phyloP scores from a whole-genome alignment of 1,140 invertebrate genomes.

The Bombus soroeensis region DNA sequence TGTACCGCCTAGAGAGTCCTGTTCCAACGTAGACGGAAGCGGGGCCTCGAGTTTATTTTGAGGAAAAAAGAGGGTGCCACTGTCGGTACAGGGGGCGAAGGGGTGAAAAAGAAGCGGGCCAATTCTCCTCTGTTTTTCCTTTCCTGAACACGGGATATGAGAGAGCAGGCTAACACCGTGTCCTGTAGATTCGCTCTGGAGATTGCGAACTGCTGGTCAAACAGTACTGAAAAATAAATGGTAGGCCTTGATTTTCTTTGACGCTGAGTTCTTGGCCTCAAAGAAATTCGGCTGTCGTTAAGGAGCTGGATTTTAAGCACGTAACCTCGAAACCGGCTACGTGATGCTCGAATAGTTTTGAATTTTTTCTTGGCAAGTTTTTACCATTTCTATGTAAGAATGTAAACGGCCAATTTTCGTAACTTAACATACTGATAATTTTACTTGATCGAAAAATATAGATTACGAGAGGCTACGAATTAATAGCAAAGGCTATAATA shows the following conservation, averaged over 20 bases:
- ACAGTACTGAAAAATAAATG: constrained; percentile 58
- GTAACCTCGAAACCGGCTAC: background rate
- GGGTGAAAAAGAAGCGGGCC: constrained; percentile 51
- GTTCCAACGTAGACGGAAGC: constrained; percentile 67
- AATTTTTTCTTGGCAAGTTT: background rate
- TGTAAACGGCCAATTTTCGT: no score
- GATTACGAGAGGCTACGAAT: no score
- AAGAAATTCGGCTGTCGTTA: constrained; percentile 27
- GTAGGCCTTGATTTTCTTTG: constrained; percentile 47
- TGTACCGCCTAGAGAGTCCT: constrained; percentile 61
- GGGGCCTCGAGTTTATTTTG: constrained; percentile 70
- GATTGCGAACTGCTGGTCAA: constrained; percentile 61
- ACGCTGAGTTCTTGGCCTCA: background rate
- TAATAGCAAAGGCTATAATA: no score
- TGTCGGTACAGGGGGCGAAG: background rate
- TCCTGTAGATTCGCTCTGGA: constrained; percentile 50
- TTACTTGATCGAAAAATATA: no score
- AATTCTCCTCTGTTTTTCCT: constrained; percentile 38
- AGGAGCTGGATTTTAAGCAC: background rate
- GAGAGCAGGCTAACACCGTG: background rate
- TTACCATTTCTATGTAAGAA: background rate
- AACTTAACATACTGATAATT: no score
- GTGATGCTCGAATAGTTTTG: background rate
- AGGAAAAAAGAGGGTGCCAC: constrained; percentile 47
- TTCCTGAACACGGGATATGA: background rate